Conservation (phyloP, 2,888 invertebrate species). For the Lasioglossum vierecki region DNA sequence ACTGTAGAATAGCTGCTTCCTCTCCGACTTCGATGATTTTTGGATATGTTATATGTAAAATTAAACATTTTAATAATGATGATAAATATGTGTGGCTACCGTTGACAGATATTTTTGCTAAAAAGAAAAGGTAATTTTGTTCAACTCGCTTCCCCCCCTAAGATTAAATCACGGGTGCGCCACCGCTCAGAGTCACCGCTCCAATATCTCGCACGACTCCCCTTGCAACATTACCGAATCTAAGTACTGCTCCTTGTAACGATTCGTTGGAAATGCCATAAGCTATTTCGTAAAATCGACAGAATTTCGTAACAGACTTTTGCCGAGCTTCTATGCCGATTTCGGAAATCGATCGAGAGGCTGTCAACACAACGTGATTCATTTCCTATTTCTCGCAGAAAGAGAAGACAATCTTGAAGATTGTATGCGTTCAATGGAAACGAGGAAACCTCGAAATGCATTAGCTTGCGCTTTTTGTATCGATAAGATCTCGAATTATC, state of each 20-base stretch:
- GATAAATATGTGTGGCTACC: too few species aligned
- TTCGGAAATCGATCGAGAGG: neutral
- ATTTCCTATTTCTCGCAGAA: neutral
- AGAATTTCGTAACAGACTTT: neutral
- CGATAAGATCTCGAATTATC: conserved; percentile 8
- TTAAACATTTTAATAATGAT: too few species aligned
- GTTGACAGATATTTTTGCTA: too few species aligned
- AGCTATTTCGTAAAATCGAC: neutral
- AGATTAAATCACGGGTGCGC: too few species aligned
- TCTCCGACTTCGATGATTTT: too few species aligned
- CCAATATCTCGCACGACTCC: neutral
- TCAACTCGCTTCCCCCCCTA: too few species aligned
- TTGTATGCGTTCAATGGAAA: neutral
- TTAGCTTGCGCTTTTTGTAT: neutral
- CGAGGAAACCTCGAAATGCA: neutral
- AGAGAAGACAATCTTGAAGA: neutral
- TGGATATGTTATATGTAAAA: too few species aligned
- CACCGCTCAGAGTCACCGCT: too few species aligned
- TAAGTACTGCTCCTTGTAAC: neutral
- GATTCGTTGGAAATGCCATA: neutral
- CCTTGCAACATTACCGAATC: neutral
- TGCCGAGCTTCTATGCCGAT: conserved; percentile 3
- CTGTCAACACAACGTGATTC: neutral
- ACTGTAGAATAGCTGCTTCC: too few species aligned
- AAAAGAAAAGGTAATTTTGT: too few species aligned